Conservation (phyloP, 1,140 invertebrate species). For the Hydropsyche tenuis region DNA sequence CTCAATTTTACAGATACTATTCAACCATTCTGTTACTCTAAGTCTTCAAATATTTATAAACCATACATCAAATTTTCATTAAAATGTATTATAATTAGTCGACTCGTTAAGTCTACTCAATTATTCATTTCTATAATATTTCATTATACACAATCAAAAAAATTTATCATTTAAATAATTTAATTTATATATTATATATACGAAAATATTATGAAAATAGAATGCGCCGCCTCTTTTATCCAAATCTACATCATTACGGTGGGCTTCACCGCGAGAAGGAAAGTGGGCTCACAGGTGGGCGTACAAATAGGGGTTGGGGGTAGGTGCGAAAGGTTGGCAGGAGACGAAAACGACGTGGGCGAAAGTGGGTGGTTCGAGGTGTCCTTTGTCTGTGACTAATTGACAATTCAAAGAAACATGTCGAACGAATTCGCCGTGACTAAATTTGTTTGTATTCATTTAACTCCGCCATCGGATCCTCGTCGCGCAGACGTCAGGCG, state of each 20-base stretch:
- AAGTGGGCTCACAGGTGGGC: constrained; percentile 31
- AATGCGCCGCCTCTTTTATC: constrained; percentile 31
- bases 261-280: constrained; percentile 33
- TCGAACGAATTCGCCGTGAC: constrained; percentile 48
- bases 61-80: too few species aligned
- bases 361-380: constrained; percentile 39
- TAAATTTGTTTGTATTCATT: constrained; percentile 51
- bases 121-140: too few species aligned
- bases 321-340: constrained; percentile 44
- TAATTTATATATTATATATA: too few species aligned
- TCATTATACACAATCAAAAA: too few species aligned
- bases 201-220: not conserved
- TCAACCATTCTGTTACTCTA: too few species aligned
- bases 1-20: too few species aligned
- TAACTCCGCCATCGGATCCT: constrained; percentile 44
- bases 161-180: too few species aligned
- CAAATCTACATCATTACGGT: constrained; percentile 44
- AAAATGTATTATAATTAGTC: too few species aligned
- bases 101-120: too few species aligned
- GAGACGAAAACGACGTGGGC: too few species aligned
- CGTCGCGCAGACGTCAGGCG: constrained; percentile 22
- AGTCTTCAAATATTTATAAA: too few species aligned
- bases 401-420: constrained; percentile 52
- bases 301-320: not conserved
- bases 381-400: constrained; percentile 51